Base-by-base conservation (phyloP, 2,113 vertebrate genomes). In the Gadus macrocephalus region DNA sequence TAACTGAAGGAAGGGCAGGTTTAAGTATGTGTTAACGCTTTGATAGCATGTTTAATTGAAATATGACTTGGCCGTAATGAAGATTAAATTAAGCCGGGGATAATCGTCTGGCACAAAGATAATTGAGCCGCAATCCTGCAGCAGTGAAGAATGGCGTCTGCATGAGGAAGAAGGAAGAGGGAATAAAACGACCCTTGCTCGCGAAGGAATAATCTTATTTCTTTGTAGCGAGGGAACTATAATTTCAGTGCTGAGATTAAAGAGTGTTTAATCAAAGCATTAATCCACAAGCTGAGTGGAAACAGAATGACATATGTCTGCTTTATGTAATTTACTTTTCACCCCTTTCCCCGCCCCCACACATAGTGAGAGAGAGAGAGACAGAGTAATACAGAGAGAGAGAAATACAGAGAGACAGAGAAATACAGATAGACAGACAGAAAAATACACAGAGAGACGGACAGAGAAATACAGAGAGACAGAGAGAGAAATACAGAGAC, bases 41-140 rank as follows among this genome's bases (percentile, higher is more conserved):
- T 88, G 88, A 91, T 91, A 93, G 91, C 90, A 87, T 91, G 91
- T 91, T 91, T 93, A 96, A 94, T 95, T 96, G 94, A 96, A 96
- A 94, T 95, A 95, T 93, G 94, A 93, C 90, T 80, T 88, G 88
- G 87, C 89, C 83, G 85, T 95, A 95, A 95, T 94, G 92, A 92
- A 91, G 92, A 94, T 94, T 93, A 93, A 95, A 96, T 94, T 94
- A 95, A 91, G 90, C 90, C 83, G 85, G 81, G 88, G 92, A 95
- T 96, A 95, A 95, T 95, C 93, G 91, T 92, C 93, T 95, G 93
- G 94, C 93, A 92, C 86, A 80, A 86, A 93, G 91, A 94, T 96
- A 96, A 96, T 96, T 95, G 92, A 96, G 91, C 92, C 89, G 90
- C 92, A 91, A 91, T 94, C 92, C 91, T 87, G 76, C 4, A 74